These are phyloP conservation scores for Mirza zaza DNA, from an alignment of 2,113 vertebrate species.

Conservation along the genomic window DNA sequence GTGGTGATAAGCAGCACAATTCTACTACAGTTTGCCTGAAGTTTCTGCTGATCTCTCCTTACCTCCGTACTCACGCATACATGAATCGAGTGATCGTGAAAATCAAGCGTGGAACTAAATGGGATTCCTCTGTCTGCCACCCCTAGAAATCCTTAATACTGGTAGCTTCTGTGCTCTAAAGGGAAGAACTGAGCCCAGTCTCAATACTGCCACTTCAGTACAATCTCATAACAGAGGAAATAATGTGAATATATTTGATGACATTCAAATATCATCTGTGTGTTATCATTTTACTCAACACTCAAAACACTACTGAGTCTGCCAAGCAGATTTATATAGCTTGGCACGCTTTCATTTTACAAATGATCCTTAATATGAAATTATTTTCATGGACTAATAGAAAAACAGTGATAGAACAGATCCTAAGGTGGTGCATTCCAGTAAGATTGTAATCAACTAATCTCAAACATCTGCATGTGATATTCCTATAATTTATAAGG, in stretches of 20 bases:
- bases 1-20: neutral
- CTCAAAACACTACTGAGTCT: slow-evolving; percentile 1
- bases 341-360: slow-evolving; percentile 51
- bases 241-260: neutral
- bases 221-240: neutral
- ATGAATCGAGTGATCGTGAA: neutral
- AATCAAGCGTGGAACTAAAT: neutral
- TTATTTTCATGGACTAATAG: slow-evolving; percentile 41
- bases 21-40: neutral
- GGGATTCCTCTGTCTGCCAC: neutral
- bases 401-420: neutral
- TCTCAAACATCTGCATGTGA: neutral
- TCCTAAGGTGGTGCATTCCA: neutral
- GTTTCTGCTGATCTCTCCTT: neutral
- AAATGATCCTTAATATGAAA: slow-evolving; percentile 51
- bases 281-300: slow-evolving; percentile 49
- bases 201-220: neutral
- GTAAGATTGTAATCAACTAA: neutral
- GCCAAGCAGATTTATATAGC: slow-evolving; percentile 30
- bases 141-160: neutral
- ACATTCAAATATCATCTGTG: slow-evolving; percentile 55
- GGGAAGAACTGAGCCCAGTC: neutral
- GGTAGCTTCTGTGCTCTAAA: neutral
- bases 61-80: accelerated
- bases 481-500: neutral